phyloP scores from a whole-genome alignment of 2,797 vertebrate genomes.

The Acrossocheilus fasciatus region DNA sequence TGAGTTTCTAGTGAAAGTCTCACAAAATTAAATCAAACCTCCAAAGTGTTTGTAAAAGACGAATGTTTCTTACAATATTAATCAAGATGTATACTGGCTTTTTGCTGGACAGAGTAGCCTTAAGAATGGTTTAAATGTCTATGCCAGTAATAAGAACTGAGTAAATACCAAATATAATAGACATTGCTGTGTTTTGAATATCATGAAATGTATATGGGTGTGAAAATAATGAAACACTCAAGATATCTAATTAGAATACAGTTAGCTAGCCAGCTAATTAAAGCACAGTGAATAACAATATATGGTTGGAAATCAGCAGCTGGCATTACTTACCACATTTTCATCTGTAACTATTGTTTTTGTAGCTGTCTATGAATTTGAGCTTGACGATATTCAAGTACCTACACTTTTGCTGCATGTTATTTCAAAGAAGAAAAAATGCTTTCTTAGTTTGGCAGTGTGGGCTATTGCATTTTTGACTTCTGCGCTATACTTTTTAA shows the following conservation, averaged over 20 bases:
- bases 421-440: not conserved
- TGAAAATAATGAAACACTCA: not conserved
- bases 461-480: not conserved
- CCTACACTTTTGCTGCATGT: not conserved
- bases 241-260: not conserved
- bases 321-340: not conserved
- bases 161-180: too few relatives aligned
- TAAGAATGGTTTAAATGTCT: not conserved
- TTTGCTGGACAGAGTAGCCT: not conserved
- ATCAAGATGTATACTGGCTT: not conserved
- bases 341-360: not conserved
- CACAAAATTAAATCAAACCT: not conserved
- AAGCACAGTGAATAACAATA: slow-evolving; percentile 3
- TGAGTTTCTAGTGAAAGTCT: not conserved
- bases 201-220: not conserved
- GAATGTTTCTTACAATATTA: not conserved
- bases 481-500: not conserved
- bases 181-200: not conserved
- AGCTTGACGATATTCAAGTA: not conserved
- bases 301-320: not conserved
- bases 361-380: not conserved
- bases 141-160: not conserved
- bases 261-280: slow-evolving; percentile 7
- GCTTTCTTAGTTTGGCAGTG: too few relatives aligned
- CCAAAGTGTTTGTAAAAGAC: not conserved